Evolutionary conservation across 2,797 vertebrate species (phyloP).

Genomic region (Gorsachius magnificus): DNA sequence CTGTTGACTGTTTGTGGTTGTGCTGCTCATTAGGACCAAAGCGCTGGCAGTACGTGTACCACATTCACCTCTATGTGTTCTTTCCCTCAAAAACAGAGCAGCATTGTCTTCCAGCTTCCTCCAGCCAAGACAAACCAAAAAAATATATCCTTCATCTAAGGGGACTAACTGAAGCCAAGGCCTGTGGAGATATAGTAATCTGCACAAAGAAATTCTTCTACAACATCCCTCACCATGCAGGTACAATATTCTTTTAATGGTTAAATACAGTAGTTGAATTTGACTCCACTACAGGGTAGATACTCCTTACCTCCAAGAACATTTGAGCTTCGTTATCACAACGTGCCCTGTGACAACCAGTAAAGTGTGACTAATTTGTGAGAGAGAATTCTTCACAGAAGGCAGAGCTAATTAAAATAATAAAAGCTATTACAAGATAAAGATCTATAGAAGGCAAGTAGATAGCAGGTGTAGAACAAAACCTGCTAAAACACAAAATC

Average conservation of each 20-base stretch:
- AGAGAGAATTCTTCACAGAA: neutral
- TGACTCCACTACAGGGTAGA: neutral
- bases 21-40: neutral
- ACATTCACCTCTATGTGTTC: accelerated
- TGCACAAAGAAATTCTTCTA: neutral
- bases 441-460: neutral
- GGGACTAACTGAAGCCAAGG: neutral
- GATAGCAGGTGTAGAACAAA: neutral
- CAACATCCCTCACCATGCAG: neutral
- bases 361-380: neutral
- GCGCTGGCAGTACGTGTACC: accelerated
- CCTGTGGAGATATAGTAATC: neutral
- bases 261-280: neutral
- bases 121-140: neutral
- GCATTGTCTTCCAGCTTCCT: neutral
- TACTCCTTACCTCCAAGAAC: neutral
- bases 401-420: neutral
- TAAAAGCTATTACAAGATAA: neutral
- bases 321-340: neutral
- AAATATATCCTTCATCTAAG: neutral
- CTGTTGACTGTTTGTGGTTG: neutral
- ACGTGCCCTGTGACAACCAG: neutral
- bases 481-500: neutral
- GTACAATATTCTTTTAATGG: neutral
- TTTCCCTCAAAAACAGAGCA: neutral